Evolutionary conservation across 2,888 invertebrate genomes (phyloP).

Genomic region (Lepidocyrtoides sp.): DNA sequence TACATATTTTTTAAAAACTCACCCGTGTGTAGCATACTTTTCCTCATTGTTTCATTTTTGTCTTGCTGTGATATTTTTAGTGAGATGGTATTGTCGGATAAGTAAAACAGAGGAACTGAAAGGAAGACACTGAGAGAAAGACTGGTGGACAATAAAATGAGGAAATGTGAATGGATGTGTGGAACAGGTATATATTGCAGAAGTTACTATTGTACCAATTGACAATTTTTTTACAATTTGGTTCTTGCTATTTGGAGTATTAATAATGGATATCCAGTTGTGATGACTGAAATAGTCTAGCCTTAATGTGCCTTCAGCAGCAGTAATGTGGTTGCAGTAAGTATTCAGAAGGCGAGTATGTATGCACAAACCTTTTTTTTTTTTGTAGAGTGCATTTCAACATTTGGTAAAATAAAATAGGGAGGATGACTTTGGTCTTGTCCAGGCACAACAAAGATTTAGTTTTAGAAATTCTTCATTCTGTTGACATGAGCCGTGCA

Average conservation of each 20-base stretch:
- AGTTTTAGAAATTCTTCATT: neutral
- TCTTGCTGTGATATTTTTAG: constrained; percentile 53
- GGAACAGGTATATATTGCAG: constrained; percentile 42
- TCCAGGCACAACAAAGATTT: constrained; percentile 46
- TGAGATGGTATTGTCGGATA: constrained; percentile 46
- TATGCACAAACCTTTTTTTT: neutral
- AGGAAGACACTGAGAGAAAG: neutral
- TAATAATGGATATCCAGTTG: constrained; percentile 42
- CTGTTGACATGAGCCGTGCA: neutral
- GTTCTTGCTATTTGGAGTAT: neutral
- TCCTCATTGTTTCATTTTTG: constrained; percentile 61
- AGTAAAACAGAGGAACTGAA: constrained; percentile 44
- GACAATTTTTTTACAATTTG: constrained; percentile 18
- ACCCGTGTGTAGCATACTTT: constrained; percentile 33
- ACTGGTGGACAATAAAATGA: constrained; percentile 41
- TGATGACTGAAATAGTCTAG: constrained; percentile 6
- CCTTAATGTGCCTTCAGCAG: constrained; percentile 4
- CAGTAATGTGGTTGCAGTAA: neutral
- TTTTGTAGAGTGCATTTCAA: neutral
- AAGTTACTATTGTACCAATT: constrained; percentile 38
- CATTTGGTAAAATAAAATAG: neutral
- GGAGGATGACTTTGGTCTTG: constrained; percentile 54
- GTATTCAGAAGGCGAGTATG: neutral
- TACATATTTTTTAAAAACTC: constrained; percentile 44
- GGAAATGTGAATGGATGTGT: constrained; percentile 43